These are phyloP conservation scores for Otocyon megalotis DNA, from an alignment of 2,113 vertebrate genomes.

Conservation along the genomic window DNA sequence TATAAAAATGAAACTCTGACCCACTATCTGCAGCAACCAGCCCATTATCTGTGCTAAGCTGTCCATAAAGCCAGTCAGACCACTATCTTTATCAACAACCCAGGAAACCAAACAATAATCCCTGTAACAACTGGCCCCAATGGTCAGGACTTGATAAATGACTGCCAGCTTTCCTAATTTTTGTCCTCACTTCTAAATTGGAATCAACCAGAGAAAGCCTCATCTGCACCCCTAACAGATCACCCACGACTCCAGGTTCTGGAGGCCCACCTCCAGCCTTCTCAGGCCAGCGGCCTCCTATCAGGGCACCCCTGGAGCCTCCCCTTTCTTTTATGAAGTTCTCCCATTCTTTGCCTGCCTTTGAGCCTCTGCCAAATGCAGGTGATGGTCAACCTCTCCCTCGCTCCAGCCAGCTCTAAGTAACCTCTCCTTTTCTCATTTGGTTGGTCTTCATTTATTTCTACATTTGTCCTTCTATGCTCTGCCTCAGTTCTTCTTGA, in stretches of 20 bases:
- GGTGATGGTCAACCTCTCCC: too few species aligned
- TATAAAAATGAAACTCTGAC: not conserved
- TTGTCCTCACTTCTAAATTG: not conserved
- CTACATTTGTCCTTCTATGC: not conserved
- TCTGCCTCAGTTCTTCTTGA: not conserved
- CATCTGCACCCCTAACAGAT: not conserved
- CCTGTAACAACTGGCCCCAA: not conserved
- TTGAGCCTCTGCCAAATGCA: not conserved
- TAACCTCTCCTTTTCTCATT: not conserved
- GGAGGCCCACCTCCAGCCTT: rapidly evolving
- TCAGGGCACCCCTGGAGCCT: rapidly evolving
- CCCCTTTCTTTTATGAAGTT: rapidly evolving
- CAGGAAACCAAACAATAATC: not conserved
- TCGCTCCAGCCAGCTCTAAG: not conserved
- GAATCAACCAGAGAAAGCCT: not conserved
- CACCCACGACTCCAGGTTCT: not conserved
- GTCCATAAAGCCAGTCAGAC: not conserved
- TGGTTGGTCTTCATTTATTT: not conserved
- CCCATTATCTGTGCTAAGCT: too few species aligned
- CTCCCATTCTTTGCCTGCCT: not conserved
- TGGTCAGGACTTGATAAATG: not conserved
- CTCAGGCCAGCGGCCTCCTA: not conserved
- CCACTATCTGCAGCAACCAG: not conserved
- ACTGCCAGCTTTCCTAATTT: not conserved
- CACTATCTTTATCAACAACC: not conserved